These are phyloP conservation scores for Lasioglossum malachurum DNA, from an alignment of 2,888 invertebrate genomes.

Conservation along the genomic window DNA sequence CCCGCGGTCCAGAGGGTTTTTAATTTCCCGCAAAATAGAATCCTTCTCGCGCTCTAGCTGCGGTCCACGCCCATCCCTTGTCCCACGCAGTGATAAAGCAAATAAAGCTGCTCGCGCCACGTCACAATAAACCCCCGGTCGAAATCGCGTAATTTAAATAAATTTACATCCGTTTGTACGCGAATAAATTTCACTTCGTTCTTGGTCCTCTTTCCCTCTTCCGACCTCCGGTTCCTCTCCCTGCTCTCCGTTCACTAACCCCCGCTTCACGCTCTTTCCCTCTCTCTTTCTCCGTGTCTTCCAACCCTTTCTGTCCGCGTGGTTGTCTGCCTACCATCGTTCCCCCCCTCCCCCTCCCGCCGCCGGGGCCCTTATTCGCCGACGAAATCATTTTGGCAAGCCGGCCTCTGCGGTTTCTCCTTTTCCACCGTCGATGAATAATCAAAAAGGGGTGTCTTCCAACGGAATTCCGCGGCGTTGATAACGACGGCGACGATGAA, in stretches of 20 bases:
- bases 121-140: slow-evolving; percentile 83
- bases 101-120: slow-evolving; percentile 81
- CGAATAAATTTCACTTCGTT: slow-evolving; percentile 82
- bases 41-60: slow-evolving; percentile 74
- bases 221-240: slow-evolving; percentile 27
- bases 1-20: slow-evolving; percentile 73
- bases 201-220: slow-evolving; percentile 67
- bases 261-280: not conserved
- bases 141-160: slow-evolving; percentile 84
- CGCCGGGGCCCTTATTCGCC: slow-evolving; percentile 33
- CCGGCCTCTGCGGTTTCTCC: slow-evolving; percentile 75
- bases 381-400: slow-evolving; percentile 76
- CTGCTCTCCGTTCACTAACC: slow-evolving; percentile 20
- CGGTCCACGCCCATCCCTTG: slow-evolving; percentile 82
- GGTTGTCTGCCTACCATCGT: slow-evolving; percentile 49
- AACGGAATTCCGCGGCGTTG: slow-evolving; percentile 57
- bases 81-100: slow-evolving; percentile 83
- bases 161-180: slow-evolving; percentile 84
- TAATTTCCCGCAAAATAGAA: slow-evolving; percentile 82
- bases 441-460: slow-evolving; percentile 76
- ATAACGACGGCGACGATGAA: slow-evolving; percentile 54
- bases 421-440: slow-evolving; percentile 78
- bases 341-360: slow-evolving; percentile 26
- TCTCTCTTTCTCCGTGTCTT: not conserved
- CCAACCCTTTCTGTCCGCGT: slow-evolving; percentile 21